phyloP scores from a whole-genome alignment of 1,140 invertebrate species.

The Drosophila bifasciata region DNA sequence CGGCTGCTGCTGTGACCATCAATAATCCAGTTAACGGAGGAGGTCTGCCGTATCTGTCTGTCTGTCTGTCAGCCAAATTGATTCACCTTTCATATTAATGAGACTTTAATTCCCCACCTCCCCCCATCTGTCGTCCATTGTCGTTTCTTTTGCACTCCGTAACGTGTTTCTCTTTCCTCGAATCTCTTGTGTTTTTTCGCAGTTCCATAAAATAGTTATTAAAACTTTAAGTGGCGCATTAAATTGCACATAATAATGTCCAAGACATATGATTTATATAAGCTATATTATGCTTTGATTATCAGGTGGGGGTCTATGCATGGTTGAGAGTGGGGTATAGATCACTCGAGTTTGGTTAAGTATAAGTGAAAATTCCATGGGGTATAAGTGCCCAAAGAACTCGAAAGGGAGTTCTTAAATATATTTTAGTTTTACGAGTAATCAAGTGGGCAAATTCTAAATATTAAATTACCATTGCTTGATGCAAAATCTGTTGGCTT shows the following conservation, averaged over 20 bases:
- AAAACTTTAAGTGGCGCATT: conserved; percentile 46
- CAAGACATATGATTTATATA: conserved; percentile 44
- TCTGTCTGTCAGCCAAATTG: conserved; percentile 17
- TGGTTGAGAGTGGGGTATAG: conserved; percentile 3
- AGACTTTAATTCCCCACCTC: conserved; percentile 22
- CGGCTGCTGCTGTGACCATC: conserved; percentile 23
- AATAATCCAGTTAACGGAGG: conserved; percentile 41
- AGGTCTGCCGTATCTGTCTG: neutral
- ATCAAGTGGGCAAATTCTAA: too few relatives aligned
- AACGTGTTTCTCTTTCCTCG: conserved; percentile 3
- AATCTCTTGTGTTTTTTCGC: neutral
- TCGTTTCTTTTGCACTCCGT: conserved; percentile 14
- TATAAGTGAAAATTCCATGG: too few relatives aligned
- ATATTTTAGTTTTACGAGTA: too few relatives aligned
- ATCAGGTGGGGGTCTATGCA: neutral
- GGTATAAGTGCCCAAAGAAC: too few relatives aligned
- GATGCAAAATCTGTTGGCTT: too few relatives aligned
- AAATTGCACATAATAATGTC: conserved; percentile 30
- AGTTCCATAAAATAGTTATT: conserved; percentile 47
- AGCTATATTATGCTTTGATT: conserved; percentile 22
- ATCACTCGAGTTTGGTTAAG: neutral
- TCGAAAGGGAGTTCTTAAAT: too few relatives aligned
- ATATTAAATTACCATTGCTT: too few relatives aligned
- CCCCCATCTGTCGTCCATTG: conserved; percentile 3
- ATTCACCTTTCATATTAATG: conserved; percentile 25